Evolutionary conservation across 2,113 vertebrate genomes (phyloP).

Genomic region (Uropsilus gracilis): DNA sequence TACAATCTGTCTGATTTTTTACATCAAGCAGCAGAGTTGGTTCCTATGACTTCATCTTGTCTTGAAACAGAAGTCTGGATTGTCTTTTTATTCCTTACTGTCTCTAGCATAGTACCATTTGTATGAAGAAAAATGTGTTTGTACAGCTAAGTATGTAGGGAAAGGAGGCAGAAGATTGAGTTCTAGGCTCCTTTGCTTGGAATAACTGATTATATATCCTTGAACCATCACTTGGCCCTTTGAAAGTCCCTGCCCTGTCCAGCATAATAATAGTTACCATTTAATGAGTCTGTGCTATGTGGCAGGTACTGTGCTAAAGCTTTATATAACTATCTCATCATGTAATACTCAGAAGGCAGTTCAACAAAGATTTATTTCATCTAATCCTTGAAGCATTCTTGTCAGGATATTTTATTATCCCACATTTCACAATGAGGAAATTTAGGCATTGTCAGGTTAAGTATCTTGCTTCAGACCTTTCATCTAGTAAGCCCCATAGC

Average conservation of each 20-base stretch:
- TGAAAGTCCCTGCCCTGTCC: not conserved
- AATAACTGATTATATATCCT: not conserved
- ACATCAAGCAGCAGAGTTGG: not conserved
- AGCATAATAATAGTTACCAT: not conserved
- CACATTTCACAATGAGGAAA: conserved; percentile 9
- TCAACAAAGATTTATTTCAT: conserved; percentile 21
- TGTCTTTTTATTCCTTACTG: not conserved
- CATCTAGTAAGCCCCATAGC: not conserved
- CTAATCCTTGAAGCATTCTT: not conserved
- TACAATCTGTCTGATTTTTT: not conserved
- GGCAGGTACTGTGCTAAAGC: not conserved
- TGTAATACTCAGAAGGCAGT: not conserved
- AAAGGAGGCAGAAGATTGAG: not conserved
- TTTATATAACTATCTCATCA: not conserved
- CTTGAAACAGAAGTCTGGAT: conserved; percentile 2
- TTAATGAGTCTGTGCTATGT: not conserved
- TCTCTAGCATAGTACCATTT: not conserved
- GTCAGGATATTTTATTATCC: not conserved
- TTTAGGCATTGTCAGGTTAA: not conserved
- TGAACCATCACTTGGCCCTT: not conserved
- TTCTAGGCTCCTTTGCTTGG: not conserved
- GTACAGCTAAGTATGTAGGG: not conserved
- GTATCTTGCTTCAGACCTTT: not conserved
- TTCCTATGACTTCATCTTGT: not conserved
- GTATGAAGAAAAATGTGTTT: not conserved